phyloP scores from a whole-genome alignment of 2,888 invertebrate species.

The Galeopsomyia nigrocyanea region DNA sequence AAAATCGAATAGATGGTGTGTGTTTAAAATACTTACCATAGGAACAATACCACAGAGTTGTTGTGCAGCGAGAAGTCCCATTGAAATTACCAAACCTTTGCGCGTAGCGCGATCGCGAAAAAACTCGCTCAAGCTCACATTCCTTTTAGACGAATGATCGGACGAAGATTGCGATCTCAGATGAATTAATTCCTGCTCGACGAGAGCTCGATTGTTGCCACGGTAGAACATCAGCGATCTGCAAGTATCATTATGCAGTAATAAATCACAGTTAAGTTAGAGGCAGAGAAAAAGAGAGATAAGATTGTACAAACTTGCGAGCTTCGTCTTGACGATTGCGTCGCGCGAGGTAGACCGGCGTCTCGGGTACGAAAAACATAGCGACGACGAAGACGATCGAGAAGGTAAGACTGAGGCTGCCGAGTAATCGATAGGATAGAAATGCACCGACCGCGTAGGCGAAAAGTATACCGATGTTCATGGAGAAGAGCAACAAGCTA shows the following conservation, averaged over 20 bases:
- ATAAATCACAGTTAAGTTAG: too few relatives aligned
- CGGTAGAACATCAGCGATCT: constrained; percentile 61
- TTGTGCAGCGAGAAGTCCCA: constrained; percentile 67
- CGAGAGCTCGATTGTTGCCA: constrained; percentile 55
- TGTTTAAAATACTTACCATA: constrained; percentile 62
- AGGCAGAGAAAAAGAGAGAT: constrained; percentile 25
- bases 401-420: constrained; percentile 60
- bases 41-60: constrained; percentile 69
- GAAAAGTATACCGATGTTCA: constrained; percentile 69
- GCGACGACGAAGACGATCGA: constrained; percentile 62
- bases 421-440: constrained; percentile 68
- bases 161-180: constrained; percentile 50
- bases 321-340: constrained; percentile 65
- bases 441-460: constrained; percentile 68
- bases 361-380: constrained; percentile 71
- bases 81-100: constrained; percentile 63
- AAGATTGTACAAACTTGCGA: constrained; percentile 51
- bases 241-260: background rate
- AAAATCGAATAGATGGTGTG: background rate
- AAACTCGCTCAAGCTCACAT: constrained; percentile 61
- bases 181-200: constrained; percentile 58
- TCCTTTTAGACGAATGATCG: constrained; percentile 36
- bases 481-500: constrained; percentile 70
- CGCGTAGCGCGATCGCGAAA: constrained; percentile 63
- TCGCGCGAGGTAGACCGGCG: constrained; percentile 70